Base-by-base conservation (phyloP, 2,797 vertebrate genomes). In the Benthosema pterotum region DNA sequence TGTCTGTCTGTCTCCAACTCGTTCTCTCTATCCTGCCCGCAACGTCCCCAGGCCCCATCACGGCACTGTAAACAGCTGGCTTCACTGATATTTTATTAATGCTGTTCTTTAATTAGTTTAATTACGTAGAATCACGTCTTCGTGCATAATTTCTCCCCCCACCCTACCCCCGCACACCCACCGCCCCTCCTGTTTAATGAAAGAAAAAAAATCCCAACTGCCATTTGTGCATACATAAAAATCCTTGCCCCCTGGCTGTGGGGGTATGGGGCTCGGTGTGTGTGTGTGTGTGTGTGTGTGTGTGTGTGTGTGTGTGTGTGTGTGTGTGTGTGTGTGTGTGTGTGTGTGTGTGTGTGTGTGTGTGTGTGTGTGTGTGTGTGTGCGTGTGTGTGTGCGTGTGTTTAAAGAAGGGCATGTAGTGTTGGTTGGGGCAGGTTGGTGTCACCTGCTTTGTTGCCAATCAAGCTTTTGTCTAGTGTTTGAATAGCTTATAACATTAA, bases 41-140 rank as follows among this genome's bases (percentile, higher is more conserved):
- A 38, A 32, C 5, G 65, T 92, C 89, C 88, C 81, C 78, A 66
- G 86, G 89, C 90, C 86, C 79, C 80, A 69, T 42, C 78, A 56
- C 70, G 73, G 50, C 84, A 88, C 85, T 89, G 88, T 91, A 92
- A 93, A 92, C 92, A 93, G 92, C 91, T 92, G 90, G 89, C 88
- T 85, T 84, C 77, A 71, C 77, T 91, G 86, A 94, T 93, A 93
- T 92, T 92, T 94, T 93, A 93, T 93, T 94, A 92, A 94, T 93
- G 91, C 84, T 89, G 83, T 89, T 90, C 88, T 93, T 92, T 93
- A 93, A 94, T 93, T 93, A 93, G 91, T 93, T 93, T 93, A 92
- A 93, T 93, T 93, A 93, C 84, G 62, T 78, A 86, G 87, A 88
- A 89, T 80, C 78, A 68, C 58, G 64, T 88, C 84, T 92, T 91